A percentile compares a stretch with the other conserved stretches of the same genome.
These are phyloP conservation scores for Botia kubotai DNA, from an alignment of 2,797 vertebrate species.

Conservation along the genomic window DNA sequence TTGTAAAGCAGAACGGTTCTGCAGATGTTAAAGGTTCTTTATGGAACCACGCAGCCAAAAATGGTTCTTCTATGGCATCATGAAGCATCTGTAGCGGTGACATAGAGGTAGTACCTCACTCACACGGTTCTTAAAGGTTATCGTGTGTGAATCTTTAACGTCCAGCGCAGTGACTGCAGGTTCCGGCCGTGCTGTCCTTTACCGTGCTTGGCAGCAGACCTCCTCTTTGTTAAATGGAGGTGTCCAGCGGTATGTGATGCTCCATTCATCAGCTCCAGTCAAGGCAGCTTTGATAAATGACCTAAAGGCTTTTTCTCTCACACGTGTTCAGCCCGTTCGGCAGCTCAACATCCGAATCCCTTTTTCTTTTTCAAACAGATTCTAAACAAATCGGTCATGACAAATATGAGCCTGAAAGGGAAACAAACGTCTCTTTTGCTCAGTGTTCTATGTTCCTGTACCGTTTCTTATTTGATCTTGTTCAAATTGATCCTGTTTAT, in stretches of 20 bases:
- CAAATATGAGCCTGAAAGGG: constrained; percentile 11
- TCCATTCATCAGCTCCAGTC: constrained; percentile 53
- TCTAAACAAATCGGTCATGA: neutral
- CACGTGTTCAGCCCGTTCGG: constrained; percentile 7
- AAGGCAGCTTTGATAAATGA: constrained; percentile 56
- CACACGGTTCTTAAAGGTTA: constrained; percentile 20
- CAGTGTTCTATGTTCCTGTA: neutral
- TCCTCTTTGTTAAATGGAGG: constrained; percentile 53
- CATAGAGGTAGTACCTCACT: neutral
- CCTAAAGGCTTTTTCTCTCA: constrained; percentile 42
- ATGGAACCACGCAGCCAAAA: too few species aligned
- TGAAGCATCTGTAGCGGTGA: neutral
- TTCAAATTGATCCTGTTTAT: neutral
- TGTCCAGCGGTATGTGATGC: constrained; percentile 52
- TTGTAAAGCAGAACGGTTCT: too few species aligned
- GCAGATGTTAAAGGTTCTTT: too few species aligned
- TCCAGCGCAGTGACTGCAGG: constrained; percentile 1
- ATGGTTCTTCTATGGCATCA: too few species aligned
- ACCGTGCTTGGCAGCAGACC: constrained; percentile 34
- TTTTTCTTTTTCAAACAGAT: neutral
- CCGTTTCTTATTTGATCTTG: neutral
- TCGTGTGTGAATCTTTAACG: constrained; percentile 29
- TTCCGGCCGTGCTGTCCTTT: constrained; percentile 21
- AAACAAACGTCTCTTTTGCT: neutral
- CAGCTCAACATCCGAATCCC: neutral